These are phyloP conservation scores for Ypsolopha sequella DNA, from an alignment of 2,888 invertebrate genomes.

Conservation along the genomic window DNA sequence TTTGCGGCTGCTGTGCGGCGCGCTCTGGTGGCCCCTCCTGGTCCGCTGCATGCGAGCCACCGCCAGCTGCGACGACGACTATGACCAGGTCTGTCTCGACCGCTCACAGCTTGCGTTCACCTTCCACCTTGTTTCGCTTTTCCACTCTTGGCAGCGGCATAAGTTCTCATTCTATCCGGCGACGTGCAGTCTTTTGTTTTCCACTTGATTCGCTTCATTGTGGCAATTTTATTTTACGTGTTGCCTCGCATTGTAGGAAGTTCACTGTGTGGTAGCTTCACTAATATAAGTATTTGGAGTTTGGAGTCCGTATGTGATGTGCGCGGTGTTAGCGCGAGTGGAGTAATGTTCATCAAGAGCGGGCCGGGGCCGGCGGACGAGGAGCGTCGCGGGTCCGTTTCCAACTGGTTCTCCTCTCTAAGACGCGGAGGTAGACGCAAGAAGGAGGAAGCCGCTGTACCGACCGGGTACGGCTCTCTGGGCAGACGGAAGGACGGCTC, in stretches of 20 bases:
- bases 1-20: constrained; percentile 63
- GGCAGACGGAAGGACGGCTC: constrained; percentile 60
- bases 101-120: constrained; percentile 22
- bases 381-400: constrained; percentile 77
- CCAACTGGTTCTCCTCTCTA: constrained; percentile 86
- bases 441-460: constrained; percentile 48
- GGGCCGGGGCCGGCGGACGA: constrained; percentile 61
- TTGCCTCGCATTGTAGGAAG: constrained; percentile 48
- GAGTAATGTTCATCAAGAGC: constrained; percentile 68
- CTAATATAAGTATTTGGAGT: constrained; percentile 29
- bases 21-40: constrained; percentile 66
- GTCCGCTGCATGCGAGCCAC: constrained; percentile 54
- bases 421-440: constrained; percentile 71
- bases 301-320: constrained; percentile 33
- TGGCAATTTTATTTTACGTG: constrained; percentile 25
- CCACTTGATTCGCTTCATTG: constrained; percentile 44
- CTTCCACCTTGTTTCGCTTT: constrained; percentile 44
- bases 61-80: constrained; percentile 58
- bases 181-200: constrained; percentile 43
- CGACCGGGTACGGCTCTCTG: constrained; percentile 62
- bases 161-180: constrained; percentile 21
- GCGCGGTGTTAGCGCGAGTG: constrained; percentile 36
- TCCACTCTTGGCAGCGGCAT: constrained; percentile 42
- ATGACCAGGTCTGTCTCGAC: constrained; percentile 61
- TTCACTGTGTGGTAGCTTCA: constrained; percentile 36